Base-by-base conservation (phyloP, 30 jellyfish, hydroid and myxozoan genomes). In the Chironex yamaguchii region DNA sequence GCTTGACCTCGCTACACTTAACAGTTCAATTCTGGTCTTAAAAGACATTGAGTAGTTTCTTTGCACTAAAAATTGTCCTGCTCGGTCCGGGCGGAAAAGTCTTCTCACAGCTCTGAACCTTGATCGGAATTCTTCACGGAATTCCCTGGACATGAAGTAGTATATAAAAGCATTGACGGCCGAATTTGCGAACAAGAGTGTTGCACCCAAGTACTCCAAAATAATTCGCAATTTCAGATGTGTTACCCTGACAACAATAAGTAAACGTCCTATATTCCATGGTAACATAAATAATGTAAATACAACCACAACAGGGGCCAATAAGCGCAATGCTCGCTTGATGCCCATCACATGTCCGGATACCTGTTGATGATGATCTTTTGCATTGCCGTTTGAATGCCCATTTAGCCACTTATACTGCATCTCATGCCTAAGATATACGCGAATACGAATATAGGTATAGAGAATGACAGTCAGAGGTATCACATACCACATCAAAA, bases 291-390 rank as follows among this genome's bases (percentile, higher is more conserved):
- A 63, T 27, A 92, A 12, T 9, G 96, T 88, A 75, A 92, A 92
- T 17, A 86, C 66, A 13, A 92, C 65, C 29, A 92, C 98, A 33
- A 92, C 98, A 14, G 98, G 98, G 17, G 98, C 98, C 32, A 92
- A 95, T 34, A 92, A 71, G 58, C 86, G 83, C 76, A 92, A 54
- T 36, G 98, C 98, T 30, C 95, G 88, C 54, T 87, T 85, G 71
- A 91, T 91, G 12, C 98, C 98, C 22, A 81, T 22, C 17, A 73
- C 95, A 71, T 91, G 92, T 65, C 86, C 65, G 30, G 73, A 14
- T 0, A 77, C 77, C n/a, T 84, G 90, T n/a, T 79, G 25, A 22
- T 76, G 93, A 23, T 88, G 52, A 26, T 73, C 67, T 24, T 54
- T 92, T 76, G 79, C 54, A 22, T 52, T 72, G 64, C 67, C 36